These are phyloP conservation scores for Zenarchopterus dispar DNA, from an alignment of 2,797 vertebrate species.

Conservation along the genomic window DNA sequence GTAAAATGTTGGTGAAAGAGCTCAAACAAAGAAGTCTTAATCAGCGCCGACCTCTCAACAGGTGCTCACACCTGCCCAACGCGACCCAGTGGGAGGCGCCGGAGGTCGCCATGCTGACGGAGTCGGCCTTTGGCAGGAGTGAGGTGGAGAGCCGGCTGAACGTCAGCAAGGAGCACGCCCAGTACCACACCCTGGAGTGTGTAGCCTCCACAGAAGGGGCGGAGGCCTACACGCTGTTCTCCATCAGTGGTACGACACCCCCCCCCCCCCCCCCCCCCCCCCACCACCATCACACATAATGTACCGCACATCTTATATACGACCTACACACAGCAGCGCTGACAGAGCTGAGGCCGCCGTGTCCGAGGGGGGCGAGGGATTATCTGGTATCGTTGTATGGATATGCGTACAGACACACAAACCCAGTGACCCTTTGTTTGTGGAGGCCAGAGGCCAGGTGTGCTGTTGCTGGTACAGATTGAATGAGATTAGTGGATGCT, in stretches of 20 bases:
- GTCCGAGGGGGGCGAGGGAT: background rate
- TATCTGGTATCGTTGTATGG: background rate
- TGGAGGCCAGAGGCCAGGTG: conserved; percentile 42
- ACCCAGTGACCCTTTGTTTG: conserved; percentile 37
- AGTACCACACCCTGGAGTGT: conserved; percentile 89
- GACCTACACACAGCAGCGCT: background rate
- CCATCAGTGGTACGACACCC: conserved; percentile 75
- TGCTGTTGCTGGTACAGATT: conserved; percentile 68
- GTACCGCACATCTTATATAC: background rate
- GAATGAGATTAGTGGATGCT: conserved; percentile 77
- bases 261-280: no score
- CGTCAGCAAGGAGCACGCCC: conserved; percentile 84
- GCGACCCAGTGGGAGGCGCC: conserved; percentile 81
- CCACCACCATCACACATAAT: conserved; percentile 3
- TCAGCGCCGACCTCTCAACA: conserved; percentile 50
- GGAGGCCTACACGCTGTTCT: conserved; percentile 87
- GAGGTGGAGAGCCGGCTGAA: conserved; percentile 92
- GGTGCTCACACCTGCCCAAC: conserved; percentile 87
- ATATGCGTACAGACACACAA: conserved; percentile 7
- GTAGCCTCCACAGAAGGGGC: conserved; percentile 88
- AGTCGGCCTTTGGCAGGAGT: conserved; percentile 84
- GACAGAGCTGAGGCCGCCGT: background rate
- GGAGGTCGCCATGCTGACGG: conserved; percentile 82
- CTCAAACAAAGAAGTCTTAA: background rate
- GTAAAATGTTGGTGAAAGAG: background rate